phyloP scores from a whole-genome alignment of 2,888 invertebrate species.

The Pachycephus smyrnensis region DNA sequence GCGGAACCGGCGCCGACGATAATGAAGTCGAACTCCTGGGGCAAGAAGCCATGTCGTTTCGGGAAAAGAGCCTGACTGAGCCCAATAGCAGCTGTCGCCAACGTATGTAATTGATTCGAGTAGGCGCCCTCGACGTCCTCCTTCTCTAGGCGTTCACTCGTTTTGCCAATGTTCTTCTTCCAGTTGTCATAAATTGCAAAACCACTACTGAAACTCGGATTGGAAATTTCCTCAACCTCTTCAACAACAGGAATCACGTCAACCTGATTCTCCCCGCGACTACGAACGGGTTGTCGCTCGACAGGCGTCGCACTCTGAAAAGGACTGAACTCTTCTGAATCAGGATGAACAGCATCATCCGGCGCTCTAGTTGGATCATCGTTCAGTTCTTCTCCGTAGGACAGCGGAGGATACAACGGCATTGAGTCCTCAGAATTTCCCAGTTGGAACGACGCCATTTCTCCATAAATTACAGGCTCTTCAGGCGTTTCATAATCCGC shows the following conservation, averaged over 20 bases:
- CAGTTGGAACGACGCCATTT: constrained; percentile 26
- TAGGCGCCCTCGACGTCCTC: not conserved
- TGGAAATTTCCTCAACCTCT: constrained; percentile 3
- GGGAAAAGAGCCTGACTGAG: not conserved
- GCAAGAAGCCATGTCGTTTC: constrained; percentile 6
- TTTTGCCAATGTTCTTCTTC: constrained; percentile 1
- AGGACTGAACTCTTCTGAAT: not conserved
- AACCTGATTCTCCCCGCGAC: not conserved
- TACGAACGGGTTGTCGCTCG: constrained; percentile 8
- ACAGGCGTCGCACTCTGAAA: not conserved
- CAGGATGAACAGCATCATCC: not conserved
- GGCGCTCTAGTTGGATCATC: not conserved
- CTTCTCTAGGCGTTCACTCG: not conserved
- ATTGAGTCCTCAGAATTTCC: constrained; percentile 17
- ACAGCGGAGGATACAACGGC: constrained; percentile 27
- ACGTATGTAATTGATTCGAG: not conserved
- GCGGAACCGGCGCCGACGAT: constrained; percentile 72
- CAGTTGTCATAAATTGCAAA: constrained; percentile 19
- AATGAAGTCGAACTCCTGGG: constrained; percentile 67
- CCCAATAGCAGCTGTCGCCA: not conserved
- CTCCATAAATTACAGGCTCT: constrained; percentile 17
- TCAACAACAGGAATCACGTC: constrained; percentile 17
- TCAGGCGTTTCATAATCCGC: constrained; percentile 3
- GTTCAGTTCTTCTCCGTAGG: constrained; percentile 17
- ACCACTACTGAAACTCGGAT: constrained; percentile 12